A percentile compares a stretch with the other conserved stretches of the same genome.
Conservation (phyloP, 2,797 vertebrate genomes). For the Enoplosus armatus region DNA sequence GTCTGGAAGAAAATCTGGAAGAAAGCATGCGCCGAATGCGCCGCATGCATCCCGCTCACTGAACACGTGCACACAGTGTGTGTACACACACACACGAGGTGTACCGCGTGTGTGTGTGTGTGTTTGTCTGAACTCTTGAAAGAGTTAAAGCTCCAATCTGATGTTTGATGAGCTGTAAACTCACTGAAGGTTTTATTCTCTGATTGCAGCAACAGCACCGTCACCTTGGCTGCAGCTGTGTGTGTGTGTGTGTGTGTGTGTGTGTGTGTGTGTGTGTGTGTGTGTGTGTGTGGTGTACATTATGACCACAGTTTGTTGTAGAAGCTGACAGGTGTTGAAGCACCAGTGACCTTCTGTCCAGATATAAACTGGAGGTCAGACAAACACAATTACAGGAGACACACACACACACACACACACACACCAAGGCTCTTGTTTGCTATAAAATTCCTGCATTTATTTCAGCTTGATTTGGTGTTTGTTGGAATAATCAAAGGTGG, state of each 20-base stretch:
- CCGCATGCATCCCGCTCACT: no score
- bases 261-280: constrained; percentile 21
- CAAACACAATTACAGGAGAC: constrained; percentile 40
- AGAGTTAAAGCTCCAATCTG: constrained; percentile 44
- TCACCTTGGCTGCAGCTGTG: constrained; percentile 45
- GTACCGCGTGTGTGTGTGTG: background rate
- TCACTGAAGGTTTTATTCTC: constrained; percentile 55
- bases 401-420: constrained; percentile 23
- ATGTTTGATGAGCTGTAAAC: constrained; percentile 58
- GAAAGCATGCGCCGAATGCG: no score
- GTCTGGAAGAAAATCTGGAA: no score
- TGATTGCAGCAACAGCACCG: constrained; percentile 20
- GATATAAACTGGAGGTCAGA: constrained; percentile 60
- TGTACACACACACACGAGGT: background rate
- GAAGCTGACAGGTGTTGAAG: constrained; percentile 72
- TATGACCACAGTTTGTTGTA: constrained; percentile 63
- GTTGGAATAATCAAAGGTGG: constrained; percentile 41
- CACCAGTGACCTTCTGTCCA: constrained; percentile 58
- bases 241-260: constrained; percentile 26
- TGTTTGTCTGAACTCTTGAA: constrained; percentile 32
- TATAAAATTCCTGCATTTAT: background rate
- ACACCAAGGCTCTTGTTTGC: no score
- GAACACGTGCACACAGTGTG: background rate
- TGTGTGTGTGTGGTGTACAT: constrained; percentile 26
- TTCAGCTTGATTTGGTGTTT: constrained; percentile 34